Evolutionary conservation across 2,888 invertebrate species (phyloP).

Genomic region (Keiferia lycopersicella): DNA sequence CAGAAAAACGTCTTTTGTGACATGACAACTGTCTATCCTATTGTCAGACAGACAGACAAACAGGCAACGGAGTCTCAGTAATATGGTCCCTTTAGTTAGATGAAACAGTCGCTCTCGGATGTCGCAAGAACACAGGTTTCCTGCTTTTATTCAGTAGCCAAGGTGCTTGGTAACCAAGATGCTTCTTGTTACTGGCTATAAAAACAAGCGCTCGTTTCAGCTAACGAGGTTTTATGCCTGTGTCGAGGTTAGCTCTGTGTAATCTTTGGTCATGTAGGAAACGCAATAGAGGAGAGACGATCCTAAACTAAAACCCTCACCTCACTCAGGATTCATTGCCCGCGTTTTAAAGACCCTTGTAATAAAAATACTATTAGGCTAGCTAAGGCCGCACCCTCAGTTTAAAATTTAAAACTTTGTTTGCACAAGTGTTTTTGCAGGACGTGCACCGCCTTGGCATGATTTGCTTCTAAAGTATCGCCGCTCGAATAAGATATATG

Average conservation of each 20-base stretch:
- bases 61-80: too few relatives aligned
- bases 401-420: slow-evolving; percentile 20
- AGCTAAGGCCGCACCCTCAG: slow-evolving; percentile 1
- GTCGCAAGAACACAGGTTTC: slow-evolving; percentile 50
- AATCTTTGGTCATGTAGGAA: too few relatives aligned
- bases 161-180: slow-evolving; percentile 42
- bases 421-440: slow-evolving; percentile 22
- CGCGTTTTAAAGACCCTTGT: too few relatives aligned
- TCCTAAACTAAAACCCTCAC: too few relatives aligned
- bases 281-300: too few relatives aligned
- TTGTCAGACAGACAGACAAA: too few relatives aligned
- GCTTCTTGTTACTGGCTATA: slow-evolving; percentile 33
- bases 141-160: slow-evolving; percentile 49
- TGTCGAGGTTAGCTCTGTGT: slow-evolving; percentile 2
- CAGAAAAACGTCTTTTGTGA: too few relatives aligned
- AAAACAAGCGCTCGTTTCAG: slow-evolving; percentile 27
- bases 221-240: slow-evolving; percentile 19
- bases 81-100: too few relatives aligned
- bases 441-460: slow-evolving; percentile 50
- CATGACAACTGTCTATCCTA: too few relatives aligned
- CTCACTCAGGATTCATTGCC: too few relatives aligned
- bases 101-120: slow-evolving; percentile 51
- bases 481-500: too few relatives aligned
- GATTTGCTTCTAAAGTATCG: slow-evolving; percentile 41
- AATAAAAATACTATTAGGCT: too few relatives aligned